Base-by-base conservation (phyloP, 2,888 invertebrate species). In the Eulithis testata region DNA sequence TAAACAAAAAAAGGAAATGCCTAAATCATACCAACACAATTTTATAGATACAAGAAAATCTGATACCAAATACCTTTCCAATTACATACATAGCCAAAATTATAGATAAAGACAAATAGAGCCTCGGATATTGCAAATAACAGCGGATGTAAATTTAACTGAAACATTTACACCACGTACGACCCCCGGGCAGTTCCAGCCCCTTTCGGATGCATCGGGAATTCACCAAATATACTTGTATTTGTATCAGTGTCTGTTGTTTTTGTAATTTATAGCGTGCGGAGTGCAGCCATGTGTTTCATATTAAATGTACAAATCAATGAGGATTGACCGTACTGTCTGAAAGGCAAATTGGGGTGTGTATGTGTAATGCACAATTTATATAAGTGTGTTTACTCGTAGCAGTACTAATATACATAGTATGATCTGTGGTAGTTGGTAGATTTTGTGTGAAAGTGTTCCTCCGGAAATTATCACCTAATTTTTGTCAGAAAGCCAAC, bases 161-260 rank as follows among this genome's bases (percentile, higher is more conserved):
- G 89, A 90, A 90, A 90, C 88, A 91, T 90, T 90, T 89, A 87
- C 84, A 83, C 87, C 89, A 85, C 88, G 88, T 88, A 81, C 72
- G 54, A 78, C 79, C 87, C 86, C 78, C 78, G 73, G 78, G 80
- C 77, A 77, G 76, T 69, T 76, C 74, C 72, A 40, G 47, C 66
- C 74, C 82, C 79, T 80, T 79, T 76, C 71, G 76, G 71, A 56
- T 71, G 72, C 83, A 84, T 81, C 72, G 76, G 79, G 83, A 85
- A 84, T 86, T 81, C 31, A 82, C 83, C 84, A 86, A 86, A 85
- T 84, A 84, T 79, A 73, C 72, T 61, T 73, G 73, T 77, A 70
- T 74, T 76, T 75, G 78, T 78, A 76, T 80, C 78, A 75, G 73
- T 76, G 75, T 77, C 78, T 64, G 68, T 81, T 81, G 80, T 83